Base-by-base conservation (phyloP, 2,888 invertebrate genomes). In the Amaurobius ferox region DNA sequence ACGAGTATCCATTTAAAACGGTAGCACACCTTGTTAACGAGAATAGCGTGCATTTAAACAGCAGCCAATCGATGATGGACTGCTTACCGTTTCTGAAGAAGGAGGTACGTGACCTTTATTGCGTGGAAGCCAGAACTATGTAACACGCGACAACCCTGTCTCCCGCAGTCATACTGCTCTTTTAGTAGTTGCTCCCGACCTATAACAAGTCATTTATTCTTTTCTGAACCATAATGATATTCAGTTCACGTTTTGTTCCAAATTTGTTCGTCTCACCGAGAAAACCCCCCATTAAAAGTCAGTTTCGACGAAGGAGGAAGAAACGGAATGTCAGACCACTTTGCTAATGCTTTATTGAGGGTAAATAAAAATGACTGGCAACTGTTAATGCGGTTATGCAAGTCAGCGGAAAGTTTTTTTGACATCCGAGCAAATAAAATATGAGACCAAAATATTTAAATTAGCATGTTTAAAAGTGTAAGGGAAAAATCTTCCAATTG, bases 81-180 rank as follows among this genome's bases (percentile, higher is more conserved):
- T 48, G 48, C 71, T 39, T 39, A 26, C 28, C 67, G 67, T 67
- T 67, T 67, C 35, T 28, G 39, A 40, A 29, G 40, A 62, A 70
- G 76, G 35, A 74, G 70, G 76, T 76, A 71, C 81, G 81, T 83
- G 81, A 83, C 81, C 81, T 76, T 76, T 83, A 35, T 76, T 76
- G 81, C 76, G 71, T 79, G 72, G 39, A 78, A 30, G 19, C 39
- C 26, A n/a, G 26, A 23, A 40, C 76, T 30, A 16, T 13, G 55
- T 26, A 48, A 70, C 78, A 80, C 80, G 80, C 80, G 80, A 80
- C 72, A 66, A n/a, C n/a, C 1, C 16, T 35, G 32, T 30, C 32
- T 32, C 66, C 28, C 2, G 32, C 35, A 30, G 66, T 66, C 66
- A 16, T 64, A 16, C 19, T 1, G 11, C n/a, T 29, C 29, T 64